These are phyloP conservation scores for Herpetotheres cachinnans DNA, from an alignment of 2,113 vertebrate species.

Conservation along the genomic window DNA sequence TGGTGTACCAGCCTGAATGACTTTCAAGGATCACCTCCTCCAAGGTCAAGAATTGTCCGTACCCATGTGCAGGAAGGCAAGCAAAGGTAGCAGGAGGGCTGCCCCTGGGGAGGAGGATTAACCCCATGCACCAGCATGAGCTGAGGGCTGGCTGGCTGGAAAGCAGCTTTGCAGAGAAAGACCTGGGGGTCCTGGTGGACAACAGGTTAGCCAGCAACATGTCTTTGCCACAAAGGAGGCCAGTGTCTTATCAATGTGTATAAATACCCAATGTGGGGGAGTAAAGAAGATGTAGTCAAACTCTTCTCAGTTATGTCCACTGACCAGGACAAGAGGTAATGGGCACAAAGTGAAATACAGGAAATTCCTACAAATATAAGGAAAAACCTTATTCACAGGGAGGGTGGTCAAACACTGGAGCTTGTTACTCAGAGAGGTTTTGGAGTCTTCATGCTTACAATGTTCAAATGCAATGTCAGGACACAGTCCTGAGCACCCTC, in stretches of 20 bases:
- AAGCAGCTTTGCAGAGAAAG: neutral
- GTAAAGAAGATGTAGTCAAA: neutral
- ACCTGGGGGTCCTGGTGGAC: neutral
- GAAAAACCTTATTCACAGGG: neutral
- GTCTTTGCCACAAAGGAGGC: neutral
- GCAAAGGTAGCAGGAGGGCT: neutral
- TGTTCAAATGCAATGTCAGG: neutral
- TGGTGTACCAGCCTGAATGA: neutral
- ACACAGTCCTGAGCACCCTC: neutral
- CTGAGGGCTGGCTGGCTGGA: neutral
- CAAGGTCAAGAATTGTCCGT: neutral
- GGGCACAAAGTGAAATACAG: neutral
- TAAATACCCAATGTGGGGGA: rapidly evolving
- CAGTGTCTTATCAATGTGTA: neutral
- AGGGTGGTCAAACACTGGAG: neutral
- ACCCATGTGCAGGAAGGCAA: neutral
- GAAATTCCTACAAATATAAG: neutral
- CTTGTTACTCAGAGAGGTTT: neutral
- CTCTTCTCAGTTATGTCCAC: neutral
- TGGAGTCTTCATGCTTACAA: neutral
- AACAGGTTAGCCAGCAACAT: neutral
- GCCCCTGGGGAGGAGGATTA: neutral
- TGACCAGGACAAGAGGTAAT: neutral
- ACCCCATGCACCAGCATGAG: too few species aligned
- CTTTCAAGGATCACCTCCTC: neutral